These are phyloP conservation scores for Ichneumon xanthorius DNA, from an alignment of 2,888 invertebrate genomes.

Conservation along the genomic window DNA sequence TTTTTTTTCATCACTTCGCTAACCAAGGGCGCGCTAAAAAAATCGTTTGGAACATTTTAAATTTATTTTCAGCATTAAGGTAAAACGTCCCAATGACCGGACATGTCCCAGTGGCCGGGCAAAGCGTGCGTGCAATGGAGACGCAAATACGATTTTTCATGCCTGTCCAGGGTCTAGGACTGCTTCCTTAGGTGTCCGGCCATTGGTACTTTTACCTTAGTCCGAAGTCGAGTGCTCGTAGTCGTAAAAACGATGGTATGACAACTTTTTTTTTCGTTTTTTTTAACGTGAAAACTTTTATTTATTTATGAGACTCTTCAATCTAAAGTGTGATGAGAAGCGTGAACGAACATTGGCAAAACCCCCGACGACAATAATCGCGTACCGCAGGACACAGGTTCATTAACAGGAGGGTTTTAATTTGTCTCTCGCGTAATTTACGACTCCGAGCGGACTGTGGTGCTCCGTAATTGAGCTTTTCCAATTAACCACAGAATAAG, in stretches of 20 bases:
- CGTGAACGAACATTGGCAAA: conserved; percentile 4
- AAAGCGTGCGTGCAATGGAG: too few relatives aligned
- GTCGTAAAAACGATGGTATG: not conserved
- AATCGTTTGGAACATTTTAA: not conserved
- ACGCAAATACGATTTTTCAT: too few relatives aligned
- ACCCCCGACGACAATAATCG: conserved; percentile 57
- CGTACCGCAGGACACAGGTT: conserved; percentile 31
- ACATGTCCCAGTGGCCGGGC: too few relatives aligned
- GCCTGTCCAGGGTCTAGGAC: too few relatives aligned
- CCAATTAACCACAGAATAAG: conserved; percentile 47
- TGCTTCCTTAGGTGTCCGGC: too few relatives aligned
- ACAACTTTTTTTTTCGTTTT: not conserved
- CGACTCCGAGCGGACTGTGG: conserved; percentile 30
- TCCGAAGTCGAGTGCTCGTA: not conserved
- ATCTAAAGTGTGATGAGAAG: conserved; percentile 10
- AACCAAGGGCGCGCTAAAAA: not conserved
- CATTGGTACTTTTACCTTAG: not conserved
- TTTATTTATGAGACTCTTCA: not conserved
- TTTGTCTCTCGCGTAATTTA: conserved; percentile 64
- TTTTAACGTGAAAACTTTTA: not conserved
- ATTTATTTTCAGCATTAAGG: not conserved
- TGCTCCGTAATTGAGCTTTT: conserved; percentile 26
- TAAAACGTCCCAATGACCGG: too few relatives aligned
- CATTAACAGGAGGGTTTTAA: conserved; percentile 67
- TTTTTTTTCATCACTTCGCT: not conserved